A percentile compares a stretch with the other conserved stretches of the same genome.
Evolutionary conservation across 2,797 vertebrate species (phyloP).

Genomic region (Pseudochaenichthys georgianus): DNA sequence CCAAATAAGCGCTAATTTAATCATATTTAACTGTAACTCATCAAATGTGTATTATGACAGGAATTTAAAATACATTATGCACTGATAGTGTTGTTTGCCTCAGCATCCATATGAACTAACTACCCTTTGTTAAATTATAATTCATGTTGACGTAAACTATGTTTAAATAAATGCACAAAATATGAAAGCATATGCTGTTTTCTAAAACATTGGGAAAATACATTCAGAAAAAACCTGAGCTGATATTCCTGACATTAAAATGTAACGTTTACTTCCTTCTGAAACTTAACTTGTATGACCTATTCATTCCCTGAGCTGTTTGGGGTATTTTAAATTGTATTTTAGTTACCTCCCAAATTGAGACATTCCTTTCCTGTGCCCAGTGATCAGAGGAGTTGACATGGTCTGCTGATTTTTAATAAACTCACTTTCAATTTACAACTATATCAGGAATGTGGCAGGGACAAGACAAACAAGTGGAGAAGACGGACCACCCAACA

Average conservation of each 20-base stretch:
- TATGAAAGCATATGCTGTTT: background rate
- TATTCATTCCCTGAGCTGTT: background rate
- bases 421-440: conserved; percentile 47
- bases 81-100: too few species aligned
- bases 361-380: conserved; percentile 18
- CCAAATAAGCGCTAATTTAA: background rate
- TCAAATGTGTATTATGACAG: background rate
- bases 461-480: conserved; percentile 32
- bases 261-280: background rate
- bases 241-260: too few species aligned
- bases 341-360: background rate
- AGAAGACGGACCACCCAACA: conserved; percentile 7
- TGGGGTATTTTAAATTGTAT: background rate
- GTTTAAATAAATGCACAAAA: background rate
- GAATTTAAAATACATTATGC: too few species aligned
- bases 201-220: background rate
- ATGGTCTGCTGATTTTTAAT: conserved; percentile 59
- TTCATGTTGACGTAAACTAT: too few species aligned
- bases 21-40: background rate
- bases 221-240: background rate
- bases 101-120: too few species aligned
- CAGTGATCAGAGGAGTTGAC: conserved; percentile 24
- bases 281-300: background rate
- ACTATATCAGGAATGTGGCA: conserved; percentile 47
- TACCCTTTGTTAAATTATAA: too few species aligned